Percentiles rank a stretch among this genome's conserved stretches.
phyloP scores from a whole-genome alignment of 2,797 vertebrate genomes.

The Scolopax bukidnonensis region DNA sequence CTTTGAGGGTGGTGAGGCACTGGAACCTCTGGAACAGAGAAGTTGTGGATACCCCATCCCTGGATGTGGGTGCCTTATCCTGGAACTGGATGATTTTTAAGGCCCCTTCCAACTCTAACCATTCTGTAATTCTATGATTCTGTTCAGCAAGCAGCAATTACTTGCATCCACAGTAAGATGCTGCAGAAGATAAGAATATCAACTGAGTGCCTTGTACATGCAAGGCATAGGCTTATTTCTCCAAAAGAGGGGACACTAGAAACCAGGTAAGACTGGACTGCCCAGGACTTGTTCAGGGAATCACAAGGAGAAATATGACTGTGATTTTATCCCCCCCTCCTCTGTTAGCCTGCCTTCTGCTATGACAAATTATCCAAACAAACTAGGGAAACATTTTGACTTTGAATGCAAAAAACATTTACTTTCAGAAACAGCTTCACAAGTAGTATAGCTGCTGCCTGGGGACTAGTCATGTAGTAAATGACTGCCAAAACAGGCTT shows the following conservation, averaged over 20 bases:
- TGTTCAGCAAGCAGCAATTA: background rate
- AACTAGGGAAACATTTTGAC: background rate
- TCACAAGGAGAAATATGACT: background rate
- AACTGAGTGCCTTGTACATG: background rate
- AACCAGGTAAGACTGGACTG: background rate
- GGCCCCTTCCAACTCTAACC: too few species aligned
- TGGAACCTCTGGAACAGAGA: too few species aligned
- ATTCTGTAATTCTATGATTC: background rate
- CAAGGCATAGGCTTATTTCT: background rate
- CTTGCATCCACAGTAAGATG: background rate
- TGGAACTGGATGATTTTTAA: too few species aligned
- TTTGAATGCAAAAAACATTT: background rate
- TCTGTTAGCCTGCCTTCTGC: background rate
- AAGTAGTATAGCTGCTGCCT: background rate
- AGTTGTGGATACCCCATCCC: too few species aligned
- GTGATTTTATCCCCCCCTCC: background rate
- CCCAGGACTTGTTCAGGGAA: background rate
- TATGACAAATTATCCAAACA: background rate
- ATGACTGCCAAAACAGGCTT: background rate
- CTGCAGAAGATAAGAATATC: background rate
- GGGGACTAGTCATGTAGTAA: background rate
- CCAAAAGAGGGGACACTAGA: background rate
- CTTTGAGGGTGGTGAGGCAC: too few species aligned
- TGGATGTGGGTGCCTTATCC: too few species aligned
- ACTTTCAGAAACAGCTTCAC: background rate